Percentiles rank a stretch among this genome's conserved stretches.
Conservation (phyloP, 2,797 vertebrate species). For the Glyptemys insculpta region DNA sequence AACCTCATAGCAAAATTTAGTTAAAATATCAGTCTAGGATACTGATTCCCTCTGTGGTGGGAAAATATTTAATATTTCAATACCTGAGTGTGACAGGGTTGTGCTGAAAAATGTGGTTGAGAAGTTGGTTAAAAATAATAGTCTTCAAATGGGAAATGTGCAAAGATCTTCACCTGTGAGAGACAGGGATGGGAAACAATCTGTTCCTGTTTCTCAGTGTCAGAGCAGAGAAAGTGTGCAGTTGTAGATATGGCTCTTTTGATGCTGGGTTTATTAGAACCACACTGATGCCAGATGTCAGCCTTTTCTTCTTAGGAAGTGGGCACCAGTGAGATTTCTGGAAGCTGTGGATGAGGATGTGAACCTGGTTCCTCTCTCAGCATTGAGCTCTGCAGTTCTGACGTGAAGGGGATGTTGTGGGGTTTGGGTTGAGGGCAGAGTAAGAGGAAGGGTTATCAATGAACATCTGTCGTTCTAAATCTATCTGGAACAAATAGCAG, state of each 20-base stretch:
- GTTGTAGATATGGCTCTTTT: background rate
- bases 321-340: background rate
- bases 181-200: background rate
- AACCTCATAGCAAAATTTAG: background rate
- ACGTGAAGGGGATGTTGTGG: background rate
- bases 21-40: background rate
- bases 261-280: background rate
- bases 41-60: background rate
- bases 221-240: background rate
- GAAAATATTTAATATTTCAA: background rate
- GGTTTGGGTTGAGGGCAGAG: background rate
- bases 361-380: background rate
- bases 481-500: background rate
- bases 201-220: background rate
- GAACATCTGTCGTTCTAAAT: background rate
- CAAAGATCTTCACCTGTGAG: background rate
- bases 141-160: background rate
- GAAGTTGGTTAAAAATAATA: background rate
- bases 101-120: background rate
- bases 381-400: background rate
- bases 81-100: background rate
- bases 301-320: background rate
- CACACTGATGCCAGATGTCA: background rate
- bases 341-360: background rate
- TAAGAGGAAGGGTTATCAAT: background rate